phyloP scores from a whole-genome alignment of 2,113 vertebrate species.

The Sylvietta virens region DNA sequence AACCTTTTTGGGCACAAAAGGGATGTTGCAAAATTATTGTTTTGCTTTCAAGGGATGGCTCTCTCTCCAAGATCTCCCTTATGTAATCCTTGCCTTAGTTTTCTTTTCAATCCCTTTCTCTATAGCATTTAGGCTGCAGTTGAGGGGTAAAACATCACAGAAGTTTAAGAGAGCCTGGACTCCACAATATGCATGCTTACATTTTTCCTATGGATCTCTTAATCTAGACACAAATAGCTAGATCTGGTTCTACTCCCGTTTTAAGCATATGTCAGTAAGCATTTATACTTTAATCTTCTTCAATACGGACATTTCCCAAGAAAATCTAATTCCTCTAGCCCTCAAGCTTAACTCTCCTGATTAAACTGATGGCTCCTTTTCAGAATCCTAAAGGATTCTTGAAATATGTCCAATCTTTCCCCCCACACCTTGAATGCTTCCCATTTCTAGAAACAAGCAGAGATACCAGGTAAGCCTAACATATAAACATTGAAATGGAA shows the following conservation, averaged over 20 bases:
- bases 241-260: background rate
- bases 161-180: background rate
- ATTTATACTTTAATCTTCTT: background rate
- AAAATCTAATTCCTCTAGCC: background rate
- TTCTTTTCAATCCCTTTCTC: background rate
- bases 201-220: background rate
- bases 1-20: background rate
- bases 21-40: background rate
- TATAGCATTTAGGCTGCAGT: background rate
- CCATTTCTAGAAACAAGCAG: background rate
- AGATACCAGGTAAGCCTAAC: background rate
- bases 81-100: background rate
- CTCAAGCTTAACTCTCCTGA: background rate
- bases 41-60: background rate
- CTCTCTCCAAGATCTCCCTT: background rate
- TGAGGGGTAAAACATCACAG: background rate
- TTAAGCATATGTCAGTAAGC: background rate
- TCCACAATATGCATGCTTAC: background rate
- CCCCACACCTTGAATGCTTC: background rate
- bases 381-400: background rate
- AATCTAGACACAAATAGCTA: background rate
- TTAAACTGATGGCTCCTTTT: background rate
- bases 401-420: rapidly evolving
- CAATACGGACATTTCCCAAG: background rate
- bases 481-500: background rate